These are phyloP conservation scores for Sternotherus odoratus DNA, from an alignment of 2,797 vertebrate genomes.

Conservation along the genomic window DNA sequence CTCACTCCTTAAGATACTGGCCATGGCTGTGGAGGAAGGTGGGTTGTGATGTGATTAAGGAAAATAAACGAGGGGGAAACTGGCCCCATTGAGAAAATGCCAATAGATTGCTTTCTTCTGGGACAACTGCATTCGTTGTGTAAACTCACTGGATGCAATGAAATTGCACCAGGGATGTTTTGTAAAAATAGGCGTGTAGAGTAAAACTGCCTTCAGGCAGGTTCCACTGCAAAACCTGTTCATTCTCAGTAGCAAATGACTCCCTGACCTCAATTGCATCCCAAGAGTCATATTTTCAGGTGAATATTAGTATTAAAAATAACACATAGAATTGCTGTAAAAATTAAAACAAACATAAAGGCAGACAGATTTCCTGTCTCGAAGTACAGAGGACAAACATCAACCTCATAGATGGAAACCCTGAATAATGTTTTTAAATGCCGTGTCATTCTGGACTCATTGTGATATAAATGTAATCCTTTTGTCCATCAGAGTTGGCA, in stretches of 20 bases:
- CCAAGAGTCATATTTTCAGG: conserved; percentile 7
- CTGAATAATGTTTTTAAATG: not conserved
- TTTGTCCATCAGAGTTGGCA: no score
- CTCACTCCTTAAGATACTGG: not conserved
- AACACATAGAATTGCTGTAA: not conserved
- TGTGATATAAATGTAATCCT: no score
- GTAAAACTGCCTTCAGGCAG: conserved; percentile 48
- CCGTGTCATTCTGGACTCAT: not conserved
- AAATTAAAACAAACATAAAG: not conserved
- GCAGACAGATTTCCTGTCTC: conserved; percentile 14
- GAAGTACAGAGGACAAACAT: not conserved
- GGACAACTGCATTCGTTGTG: conserved; percentile 32
- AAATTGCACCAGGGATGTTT: conserved; percentile 66
- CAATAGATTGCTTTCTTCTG: not conserved
- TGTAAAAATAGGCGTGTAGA: conserved; percentile 67
- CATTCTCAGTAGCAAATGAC: conserved; percentile 54
- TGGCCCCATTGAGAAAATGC: not conserved
- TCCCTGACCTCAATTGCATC: conserved; percentile 63
- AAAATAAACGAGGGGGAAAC: not conserved
- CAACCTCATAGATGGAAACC: not conserved
- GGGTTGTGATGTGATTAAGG: not conserved
- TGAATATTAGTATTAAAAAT: conserved; percentile 16
- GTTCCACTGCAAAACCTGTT: conserved; percentile 72
- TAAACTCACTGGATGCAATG: conserved; percentile 61
- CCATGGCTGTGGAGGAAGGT: not conserved